Evolutionary conservation across 2,888 invertebrate genomes (phyloP), one percentile per base, ranked within the genome.

Genomic region (Tetragonisca angustula): DNA sequence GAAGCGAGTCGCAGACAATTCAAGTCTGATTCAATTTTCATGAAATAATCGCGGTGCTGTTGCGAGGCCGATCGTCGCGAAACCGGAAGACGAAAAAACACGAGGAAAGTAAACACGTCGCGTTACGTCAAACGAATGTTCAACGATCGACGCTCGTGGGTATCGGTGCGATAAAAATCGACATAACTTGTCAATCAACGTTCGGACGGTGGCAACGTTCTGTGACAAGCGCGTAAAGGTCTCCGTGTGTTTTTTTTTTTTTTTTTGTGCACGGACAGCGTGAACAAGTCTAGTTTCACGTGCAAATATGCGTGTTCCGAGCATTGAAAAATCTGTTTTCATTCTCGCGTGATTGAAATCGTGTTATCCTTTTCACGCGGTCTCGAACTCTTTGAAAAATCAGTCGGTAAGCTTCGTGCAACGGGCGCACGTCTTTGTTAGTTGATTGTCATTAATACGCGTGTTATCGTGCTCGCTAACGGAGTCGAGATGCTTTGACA

Each of bases 91-190:
- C 56, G 81, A 68, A 21, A 21, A 61, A 52, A 79, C n/a, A 2
- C 15, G 56, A 56, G n/a, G 2, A n/a, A 54, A 73, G 32, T 49
- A 56, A 59, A 54, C 56, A 62, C 61, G 43, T n/a, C 62, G 3
- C 19, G 9, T 80, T 59, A 24, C 80, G 65, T 70, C 69, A 74
- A 54, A 56, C 81, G 72, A 72, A 65, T 65, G 71, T 74, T 79
- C 61, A 50, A 67, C 56, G 76, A 83, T 50, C 69, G 78, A 85
- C 78, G 79, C 79, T 52, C 56, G 50, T 61, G 21, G 56, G 27
- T 78, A 64, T 77, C 54, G 64, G 15, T 54, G 15, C 49, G 84
- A 88, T 86, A 75, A 86, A 84, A 73, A 72, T 88, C 79, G 65
- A 74, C 74, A 70, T 80, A 71, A 72, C 81, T 71, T 68, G 85